phyloP scores from a whole-genome alignment of 2,888 invertebrate genomes.

The Metacarcinus magister region DNA sequence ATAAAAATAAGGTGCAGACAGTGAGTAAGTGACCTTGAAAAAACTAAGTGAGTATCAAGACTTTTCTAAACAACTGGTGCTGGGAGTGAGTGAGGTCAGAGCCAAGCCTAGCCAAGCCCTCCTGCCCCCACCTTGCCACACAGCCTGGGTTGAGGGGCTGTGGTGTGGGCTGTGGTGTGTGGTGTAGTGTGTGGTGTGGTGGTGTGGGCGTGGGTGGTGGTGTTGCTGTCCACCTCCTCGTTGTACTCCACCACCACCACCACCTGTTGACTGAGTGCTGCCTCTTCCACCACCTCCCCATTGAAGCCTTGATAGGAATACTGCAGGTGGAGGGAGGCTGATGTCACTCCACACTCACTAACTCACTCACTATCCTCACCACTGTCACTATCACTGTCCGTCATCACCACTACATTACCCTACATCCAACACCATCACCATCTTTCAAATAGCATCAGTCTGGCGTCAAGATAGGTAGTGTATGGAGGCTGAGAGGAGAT shows the following conservation, averaged over 20 bases:
- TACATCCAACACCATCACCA: neutral
- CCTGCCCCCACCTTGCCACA: conserved; percentile 65
- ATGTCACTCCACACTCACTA: neutral
- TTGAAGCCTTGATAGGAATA: conserved; percentile 67
- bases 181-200: neutral
- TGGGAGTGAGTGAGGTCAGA: no score
- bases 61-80: no score
- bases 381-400: neutral
- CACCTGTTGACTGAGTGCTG: conserved; percentile 50
- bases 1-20: no score
- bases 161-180: neutral
- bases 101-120: neutral
- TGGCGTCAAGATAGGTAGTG: no score
- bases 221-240: neutral
- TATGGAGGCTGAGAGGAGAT: no score
- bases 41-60: no score
- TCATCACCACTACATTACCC: neutral
- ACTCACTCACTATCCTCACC: neutral
- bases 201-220: neutral
- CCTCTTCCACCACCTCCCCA: conserved; percentile 55
- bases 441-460: no score
- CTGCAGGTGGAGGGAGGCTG: conserved; percentile 38
- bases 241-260: neutral
- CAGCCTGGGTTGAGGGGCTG: conserved; percentile 27
- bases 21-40: no score